Evolutionary conservation across 2,888 invertebrate genomes (phyloP).

Genomic region (Desoria tigrina): DNA sequence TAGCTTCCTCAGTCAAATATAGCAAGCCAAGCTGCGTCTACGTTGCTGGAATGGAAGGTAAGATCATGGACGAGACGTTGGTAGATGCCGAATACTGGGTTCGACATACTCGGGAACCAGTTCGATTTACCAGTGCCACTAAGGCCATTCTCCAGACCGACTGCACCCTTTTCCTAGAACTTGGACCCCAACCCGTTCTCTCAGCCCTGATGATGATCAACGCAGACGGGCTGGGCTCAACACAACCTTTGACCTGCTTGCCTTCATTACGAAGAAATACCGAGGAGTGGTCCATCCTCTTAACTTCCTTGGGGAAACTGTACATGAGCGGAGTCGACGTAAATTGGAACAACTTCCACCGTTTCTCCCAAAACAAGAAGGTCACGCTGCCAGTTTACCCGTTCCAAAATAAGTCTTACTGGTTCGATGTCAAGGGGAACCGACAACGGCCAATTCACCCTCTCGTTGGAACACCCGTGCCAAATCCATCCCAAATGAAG

Average conservation of each 20-base stretch:
- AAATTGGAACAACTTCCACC: conserved; percentile 33
- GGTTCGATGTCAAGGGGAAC: background rate
- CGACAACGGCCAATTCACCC: conserved; percentile 26
- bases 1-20: conserved; percentile 16
- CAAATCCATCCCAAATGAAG: conserved; percentile 2
- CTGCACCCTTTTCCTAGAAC: conserved; percentile 38
- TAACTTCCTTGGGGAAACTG: conserved; percentile 29
- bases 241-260: conserved; percentile 16
- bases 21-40: conserved; percentile 17
- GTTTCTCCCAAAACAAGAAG: background rate
- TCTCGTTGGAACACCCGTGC: conserved; percentile 23
- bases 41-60: conserved; percentile 37
- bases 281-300: conserved; percentile 23
- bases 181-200: conserved; percentile 43
- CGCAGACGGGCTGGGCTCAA: conserved; percentile 30
- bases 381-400: conserved; percentile 27
- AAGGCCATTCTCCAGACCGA: conserved; percentile 28
- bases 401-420: conserved; percentile 27
- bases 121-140: conserved; percentile 32
- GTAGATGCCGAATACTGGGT: conserved; percentile 37
- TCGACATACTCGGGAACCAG: conserved; percentile 35
- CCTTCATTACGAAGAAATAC: conserved; percentile 30
- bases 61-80: background rate
- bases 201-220: conserved; percentile 33
- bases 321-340: conserved; percentile 23